Evolutionary conservation across 2,888 invertebrate species (phyloP).

Genomic region (Diplazon laetatorius): DNA sequence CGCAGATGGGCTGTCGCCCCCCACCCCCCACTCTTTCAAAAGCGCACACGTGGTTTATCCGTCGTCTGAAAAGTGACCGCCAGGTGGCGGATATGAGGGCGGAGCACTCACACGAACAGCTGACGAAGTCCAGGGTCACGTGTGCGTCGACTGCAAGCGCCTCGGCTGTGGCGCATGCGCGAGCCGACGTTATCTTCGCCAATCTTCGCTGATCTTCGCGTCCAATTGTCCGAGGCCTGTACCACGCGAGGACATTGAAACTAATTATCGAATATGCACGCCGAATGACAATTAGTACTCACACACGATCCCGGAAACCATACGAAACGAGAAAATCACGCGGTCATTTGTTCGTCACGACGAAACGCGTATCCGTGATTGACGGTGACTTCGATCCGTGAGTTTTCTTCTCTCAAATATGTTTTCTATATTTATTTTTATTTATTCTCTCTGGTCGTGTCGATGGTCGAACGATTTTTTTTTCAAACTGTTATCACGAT

Average conservation of each 20-base stretch:
- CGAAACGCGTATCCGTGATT: too few species aligned
- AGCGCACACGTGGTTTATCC: too few species aligned
- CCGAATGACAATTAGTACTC: slow-evolving; percentile 37
- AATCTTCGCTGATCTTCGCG: too few species aligned
- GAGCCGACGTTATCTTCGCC: not conserved
- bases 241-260: slow-evolving; percentile 10
- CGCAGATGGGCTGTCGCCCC: too few species aligned
- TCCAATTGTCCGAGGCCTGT: too few species aligned
- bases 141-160: not conserved
- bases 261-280: slow-evolving; percentile 7
- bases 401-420: too few species aligned
- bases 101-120: too few species aligned
- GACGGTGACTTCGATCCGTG: slow-evolving; percentile 54
- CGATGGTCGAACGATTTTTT: not conserved
- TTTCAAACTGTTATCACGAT: too few species aligned
- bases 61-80: too few species aligned
- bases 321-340: not conserved
- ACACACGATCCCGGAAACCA: not conserved
- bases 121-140: too few species aligned
- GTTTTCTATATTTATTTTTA: slow-evolving; percentile 14
- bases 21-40: too few species aligned
- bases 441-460: not conserved
- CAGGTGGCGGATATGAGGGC: too few species aligned
- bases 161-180: not conserved
- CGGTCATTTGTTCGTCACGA: not conserved